Base-by-base conservation (phyloP, 2,797 vertebrate genomes). In the Sebastes nivosus region DNA sequence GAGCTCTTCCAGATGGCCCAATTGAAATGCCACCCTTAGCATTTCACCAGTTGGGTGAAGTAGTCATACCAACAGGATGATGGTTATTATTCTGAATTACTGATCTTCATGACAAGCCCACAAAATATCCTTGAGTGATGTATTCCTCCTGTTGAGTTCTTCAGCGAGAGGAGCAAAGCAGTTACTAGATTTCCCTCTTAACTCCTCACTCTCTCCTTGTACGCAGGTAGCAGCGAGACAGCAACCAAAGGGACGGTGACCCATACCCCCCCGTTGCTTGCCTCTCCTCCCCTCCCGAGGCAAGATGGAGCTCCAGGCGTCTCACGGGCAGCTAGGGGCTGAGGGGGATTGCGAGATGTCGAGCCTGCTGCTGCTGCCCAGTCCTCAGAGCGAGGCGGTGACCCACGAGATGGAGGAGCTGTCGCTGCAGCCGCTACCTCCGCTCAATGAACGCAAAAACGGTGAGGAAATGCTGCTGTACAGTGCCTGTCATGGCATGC, bases 311-410 rank as follows among this genome's bases (percentile, higher is more conserved):
- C 96, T 89, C 89, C 42, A 91, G 85, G 95, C 58, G 34, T 83
- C 75, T 68, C 89, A 92, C 89, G 90, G 84, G 72, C 83, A 92
- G 22, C 81, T 94, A 0, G 95, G 95, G 36, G 68, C 87, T 1
- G 96, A 96, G 86, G 97, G 97, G 5, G 97, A 97, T 64, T 85
- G 94, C 30, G 96, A 95, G 58, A 92, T 96, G 27, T 87, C 94
- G 50, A 90, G 93, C 16, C 91, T 96, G 55, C 95, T 99, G 55
- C 95, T 99, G 67, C 96, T 95, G 57, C 96, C 98, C 36, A 99
- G 98, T 87, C 98, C 98, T 32, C 98, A 99, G 76, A 99, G 98
- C n/a, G 98, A 99, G 95, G 97, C 97, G 0, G 97, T 99, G 72
- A 97, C 97, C 4, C 97, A 99, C 1, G 98, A 99, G 87, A 92